These are phyloP conservation scores for Idaea dimidiata DNA, from an alignment of 2,888 invertebrate species.

Conservation along the genomic window DNA sequence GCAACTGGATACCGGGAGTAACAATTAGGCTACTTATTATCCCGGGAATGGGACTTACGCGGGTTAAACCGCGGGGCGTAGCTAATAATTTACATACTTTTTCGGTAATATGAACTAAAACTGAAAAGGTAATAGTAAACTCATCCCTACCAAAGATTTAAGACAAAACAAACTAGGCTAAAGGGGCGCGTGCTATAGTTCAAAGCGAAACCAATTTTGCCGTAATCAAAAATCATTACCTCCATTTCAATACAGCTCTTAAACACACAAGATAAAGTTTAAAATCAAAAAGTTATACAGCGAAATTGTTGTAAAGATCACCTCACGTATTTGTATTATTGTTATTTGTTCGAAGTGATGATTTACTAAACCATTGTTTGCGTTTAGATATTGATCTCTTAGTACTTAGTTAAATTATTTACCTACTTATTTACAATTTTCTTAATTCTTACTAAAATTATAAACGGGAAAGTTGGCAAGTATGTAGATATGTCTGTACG, in stretches of 20 bases:
- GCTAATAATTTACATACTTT: too few relatives aligned
- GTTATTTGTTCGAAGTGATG: slow-evolving; percentile 65
- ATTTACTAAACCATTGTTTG: slow-evolving; percentile 54
- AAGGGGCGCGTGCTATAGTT: slow-evolving; percentile 61
- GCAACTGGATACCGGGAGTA: too few relatives aligned
- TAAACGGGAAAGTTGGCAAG: too few relatives aligned
- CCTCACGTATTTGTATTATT: slow-evolving; percentile 63
- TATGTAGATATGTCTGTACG: too few relatives aligned
- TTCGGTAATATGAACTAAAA: too few relatives aligned
- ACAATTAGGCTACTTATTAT: too few relatives aligned
- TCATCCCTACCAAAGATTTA: slow-evolving; percentile 19
- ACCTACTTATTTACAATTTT: neutral
- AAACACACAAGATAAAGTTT: slow-evolving; percentile 18
- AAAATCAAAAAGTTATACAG: slow-evolving; percentile 19
- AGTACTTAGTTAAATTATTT: slow-evolving; percentile 26
- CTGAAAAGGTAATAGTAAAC: too few relatives aligned
- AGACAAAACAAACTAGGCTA: slow-evolving; percentile 40
- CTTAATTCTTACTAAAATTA: too few relatives aligned
- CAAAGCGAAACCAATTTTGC: slow-evolving; percentile 62
- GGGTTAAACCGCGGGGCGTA: too few relatives aligned
- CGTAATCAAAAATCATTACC: slow-evolving; percentile 37
- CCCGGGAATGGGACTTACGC: too few relatives aligned
- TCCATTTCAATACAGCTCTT: slow-evolving; percentile 24
- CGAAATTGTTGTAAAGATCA: slow-evolving; percentile 35
- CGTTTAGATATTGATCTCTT: slow-evolving; percentile 26